Base-by-base conservation (phyloP, 1,140 invertebrate genomes). In the Babylonia areolata region DNA sequence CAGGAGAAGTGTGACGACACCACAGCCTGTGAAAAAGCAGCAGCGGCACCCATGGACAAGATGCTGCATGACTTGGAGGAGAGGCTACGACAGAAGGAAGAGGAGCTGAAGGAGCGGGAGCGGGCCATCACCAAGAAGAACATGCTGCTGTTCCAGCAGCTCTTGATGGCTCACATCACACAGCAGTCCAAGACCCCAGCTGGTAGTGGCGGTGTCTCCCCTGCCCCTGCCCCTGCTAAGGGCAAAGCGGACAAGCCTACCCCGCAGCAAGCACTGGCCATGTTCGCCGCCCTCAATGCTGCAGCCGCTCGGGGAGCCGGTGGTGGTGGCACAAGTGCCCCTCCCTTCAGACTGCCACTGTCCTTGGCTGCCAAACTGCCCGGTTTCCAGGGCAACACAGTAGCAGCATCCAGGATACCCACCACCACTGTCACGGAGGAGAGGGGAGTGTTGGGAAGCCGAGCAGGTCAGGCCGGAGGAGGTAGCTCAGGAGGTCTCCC, bases 81-180 rank as follows among this genome's bases (percentile, higher is more conserved):
- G 78, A n/a, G 23, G 46, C 28, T 80, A 17, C 31, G 11, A 1
- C 40, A 80, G 78, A 80, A 58, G 46, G 78, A 80, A 54, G 15
- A 80, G 78, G 78, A 80, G 78, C 40, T 80, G 78, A 80, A 80
- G 42, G 78, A 80, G 23, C 40, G 78, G 11, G 78, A 80, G 46
- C 42, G 23, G 33, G 46, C n/a, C 42, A 54, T 80, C 46, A 35
- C 78, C 78, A 80, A 31, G n/a, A 80, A 80, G 78, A 80, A 80
- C 78, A 80, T 80, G 78, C 17, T 80, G 40, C 37, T 80, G 35
- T 80, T 80, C 33, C 78, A 80, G 31, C 78, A 80, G 78, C 78
- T 80, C 9, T 0, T 80, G 28, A 9, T 80, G 78, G 78, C 78
- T n/a, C 78, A 80, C 42, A n/a, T 80, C 11, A 15, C 42, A 12